phyloP scores from a whole-genome alignment of 2,113 vertebrate species.

The Hemicordylus capensis region DNA sequence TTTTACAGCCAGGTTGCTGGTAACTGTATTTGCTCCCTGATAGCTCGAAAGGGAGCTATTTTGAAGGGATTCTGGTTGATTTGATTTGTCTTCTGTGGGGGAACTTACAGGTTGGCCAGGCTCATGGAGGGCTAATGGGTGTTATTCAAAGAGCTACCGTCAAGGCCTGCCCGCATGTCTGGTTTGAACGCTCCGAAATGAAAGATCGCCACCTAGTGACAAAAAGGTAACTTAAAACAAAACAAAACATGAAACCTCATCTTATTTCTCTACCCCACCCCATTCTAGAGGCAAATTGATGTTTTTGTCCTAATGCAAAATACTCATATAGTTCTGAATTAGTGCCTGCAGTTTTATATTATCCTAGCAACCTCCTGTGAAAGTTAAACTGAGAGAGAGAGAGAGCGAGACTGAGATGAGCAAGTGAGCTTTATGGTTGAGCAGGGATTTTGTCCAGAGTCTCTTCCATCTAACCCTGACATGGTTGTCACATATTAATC shows the following conservation, averaged over 20 bases:
- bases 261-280: too few relatives aligned
- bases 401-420: neutral
- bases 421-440: neutral
- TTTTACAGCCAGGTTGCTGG: too few relatives aligned
- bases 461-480: neutral
- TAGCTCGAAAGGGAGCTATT: neutral
- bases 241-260: neutral
- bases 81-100: neutral
- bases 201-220: slow-evolving; percentile 91
- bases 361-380: too few relatives aligned
- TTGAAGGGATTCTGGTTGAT: neutral
- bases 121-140: slow-evolving; percentile 92
- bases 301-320: neutral
- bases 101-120: slow-evolving; percentile 87
- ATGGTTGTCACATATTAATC: too few relatives aligned
- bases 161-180: slow-evolving; percentile 92
- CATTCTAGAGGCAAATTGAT: neutral
- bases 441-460: neutral
- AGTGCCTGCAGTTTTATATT: neutral
- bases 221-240: slow-evolving; percentile 79
- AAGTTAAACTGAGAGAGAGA: too few relatives aligned
- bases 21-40: neutral
- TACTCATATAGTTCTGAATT: neutral
- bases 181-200: slow-evolving; percentile 96
- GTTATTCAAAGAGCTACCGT: slow-evolving; percentile 92